Evolutionary conservation across 2,888 invertebrate genomes (phyloP), one percentile per base, ranked within the genome.

Genomic region (Conistra vaccinii): DNA sequence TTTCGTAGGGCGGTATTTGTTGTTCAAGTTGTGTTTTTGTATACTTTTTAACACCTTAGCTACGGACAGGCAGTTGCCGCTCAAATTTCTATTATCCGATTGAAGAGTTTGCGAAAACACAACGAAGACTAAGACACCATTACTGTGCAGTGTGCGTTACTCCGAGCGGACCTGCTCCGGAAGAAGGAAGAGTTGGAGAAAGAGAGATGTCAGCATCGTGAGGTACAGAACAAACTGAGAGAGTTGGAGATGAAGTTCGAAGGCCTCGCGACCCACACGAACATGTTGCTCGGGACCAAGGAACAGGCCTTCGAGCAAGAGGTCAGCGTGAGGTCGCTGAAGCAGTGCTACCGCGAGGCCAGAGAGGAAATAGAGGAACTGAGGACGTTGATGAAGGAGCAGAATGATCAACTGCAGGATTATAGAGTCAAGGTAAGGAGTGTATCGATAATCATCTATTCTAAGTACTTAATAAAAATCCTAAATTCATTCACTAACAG

Each of bases 401-500:
- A 97, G 88, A 97, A 97, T 70, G 95, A 96, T 12, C 98, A 98
- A 90, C 89, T 98, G 14, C 97, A 97, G 83, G 97, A 98, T 87
- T 98, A 98, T 89, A 96, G 98, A 69, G 97, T 97, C 80, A 98
- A 98, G 92, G 97, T 97, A 63, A 66, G 48, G 10, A 32, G 10
- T n/a, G n/a, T 17, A 10, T n/a, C 32, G 10, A 32, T 29, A 9
- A 51, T n/a, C 0, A n/a, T 65, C 14, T 23, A 29, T 29, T 45
- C 1, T 45, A 14, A 1, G 42, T 63, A 42, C 6, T 12, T 29
- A 45, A 29, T 7, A 23, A 29, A 63, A 45, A 29, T 0, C 14
- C 3, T 26, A 42, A 35, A 63, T 62, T 62, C n/a, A n/a, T 63
- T 63, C 20, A 12, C 26, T 12, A 26, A 6, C 20, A 20, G 6